Evolutionary conservation across 2,888 invertebrate genomes (phyloP), one percentile per base, ranked within the genome.

Genomic region (Trichogramma dendrolimi): DNA sequence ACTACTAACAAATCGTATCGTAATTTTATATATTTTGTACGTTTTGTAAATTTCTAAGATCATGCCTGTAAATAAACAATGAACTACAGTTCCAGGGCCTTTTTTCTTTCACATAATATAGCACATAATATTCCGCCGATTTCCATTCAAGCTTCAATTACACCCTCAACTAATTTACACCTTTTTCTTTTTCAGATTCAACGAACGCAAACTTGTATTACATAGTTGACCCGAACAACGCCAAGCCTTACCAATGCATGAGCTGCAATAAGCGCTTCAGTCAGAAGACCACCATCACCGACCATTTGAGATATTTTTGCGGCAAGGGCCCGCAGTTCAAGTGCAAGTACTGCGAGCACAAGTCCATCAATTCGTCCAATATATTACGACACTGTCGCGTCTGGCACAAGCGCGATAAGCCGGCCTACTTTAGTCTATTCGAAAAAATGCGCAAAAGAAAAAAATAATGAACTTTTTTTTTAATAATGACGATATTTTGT

Each of bases 331-430:
- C 78, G 48, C 72, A 75, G 4, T 79, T 78, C 69, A 69, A 71
- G 61, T 84, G 84, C 68, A 81, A 82, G 1, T 80, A 82, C 46
- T 58, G 41, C 63, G 78, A 79, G 7, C 82, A 83, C 73, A 78
- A 80, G 60, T 74, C 73, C 67, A 75, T 74, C 67, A 75, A 75
- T 60, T 74, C 73, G 61, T 75, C 73, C 63, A 76, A 76, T 65
- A 67, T 78, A n/a, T 72, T 74, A 64, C 71, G 74, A 62, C 77
- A 77, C 68, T 68, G 76, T 54, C 67, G 72, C 41, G 69, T 73
- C 60, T 73, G 73, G 58, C 76, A 77, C 40, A 71, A 71, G 3
- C 11, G 48, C n/a, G 48, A 48, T 14, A 48, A 6, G 27, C 48
- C 48, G 6, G 27, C 11, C 27, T 11, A 14, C 6, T 5, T 48